Conservation (phyloP, 2,113 vertebrate species). For the Sigmodon hispidus region DNA sequence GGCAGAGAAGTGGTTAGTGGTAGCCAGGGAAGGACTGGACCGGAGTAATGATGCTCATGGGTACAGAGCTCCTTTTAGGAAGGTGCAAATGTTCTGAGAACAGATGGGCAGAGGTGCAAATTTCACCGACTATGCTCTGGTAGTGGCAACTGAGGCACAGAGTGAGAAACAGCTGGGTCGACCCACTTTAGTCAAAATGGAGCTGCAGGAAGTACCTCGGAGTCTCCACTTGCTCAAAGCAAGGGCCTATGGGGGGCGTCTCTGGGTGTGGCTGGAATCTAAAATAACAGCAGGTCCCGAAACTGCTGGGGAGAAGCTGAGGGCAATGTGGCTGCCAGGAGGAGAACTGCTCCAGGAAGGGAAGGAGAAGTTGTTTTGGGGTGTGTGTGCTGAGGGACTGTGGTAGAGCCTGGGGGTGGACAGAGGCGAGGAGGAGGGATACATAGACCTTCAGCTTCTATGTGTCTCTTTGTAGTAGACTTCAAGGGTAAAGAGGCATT, state of each 20-base stretch:
- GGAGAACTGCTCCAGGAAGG: conserved; percentile 24
- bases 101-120: neutral
- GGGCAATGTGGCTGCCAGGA: neutral
- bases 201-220: neutral
- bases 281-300: conserved; percentile 60
- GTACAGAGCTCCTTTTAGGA: neutral
- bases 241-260: neutral
- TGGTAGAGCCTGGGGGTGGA: neutral
- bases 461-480: neutral
- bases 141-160: neutral
- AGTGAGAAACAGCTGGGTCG: neutral
- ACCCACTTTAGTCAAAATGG: neutral
- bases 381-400: neutral
- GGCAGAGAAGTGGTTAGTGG: neutral
- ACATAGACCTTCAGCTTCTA: neutral
- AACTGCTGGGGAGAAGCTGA: conserved; percentile 65
- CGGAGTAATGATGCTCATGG: no score
- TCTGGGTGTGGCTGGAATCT: neutral
- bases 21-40: accelerated
- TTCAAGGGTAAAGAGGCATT: neutral
- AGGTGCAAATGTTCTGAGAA: neutral
- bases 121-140: neutral
- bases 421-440: accelerated
- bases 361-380: conserved; percentile 52
- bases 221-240: neutral